Evolutionary conservation across 2,888 invertebrate genomes (phyloP), one percentile per base, ranked within the genome.

Genomic region (Margaritifera margaritifera): DNA sequence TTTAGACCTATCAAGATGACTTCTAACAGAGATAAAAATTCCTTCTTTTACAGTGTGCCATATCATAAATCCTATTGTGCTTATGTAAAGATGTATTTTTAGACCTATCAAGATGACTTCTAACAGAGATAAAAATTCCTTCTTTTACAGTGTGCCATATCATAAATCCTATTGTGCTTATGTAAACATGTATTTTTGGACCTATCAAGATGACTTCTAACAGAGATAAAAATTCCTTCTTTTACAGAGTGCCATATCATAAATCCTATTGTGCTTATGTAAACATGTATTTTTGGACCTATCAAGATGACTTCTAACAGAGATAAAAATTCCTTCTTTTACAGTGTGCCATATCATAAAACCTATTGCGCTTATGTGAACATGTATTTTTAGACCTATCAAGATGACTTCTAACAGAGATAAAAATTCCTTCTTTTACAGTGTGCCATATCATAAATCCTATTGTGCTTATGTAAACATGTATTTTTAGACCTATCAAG

Each of bases 391-490:
- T 20, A 20, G 8, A 20, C 42, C 19, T 11, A 11, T 42, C 11
- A 2, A 42, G 42, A 42, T 11, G 42, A 31, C n/a, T 24, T 24
- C 2, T 25, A 18, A 60, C 19, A 63, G 20, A 19, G 1, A 25
- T 42, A 22, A 27, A 57, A 42, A 11, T 11, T 62, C 61, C 63
- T 62, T 71, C 53, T 78, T 53, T 92, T 92, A 66, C 92, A 98
- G 98, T 99, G 86, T 99, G 98, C 88, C 98, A 99, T 91, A 96
- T 99, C 75, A 98, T 99, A 86, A 99, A 99, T n/a, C n/a, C n/a
- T n/a, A n/a, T n/a, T n/a, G n/a, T n/a, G n/a, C n/a, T n/a, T n/a
- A n/a, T n/a, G n/a, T n/a, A n/a, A n/a, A n/a, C n/a, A n/a, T n/a
- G n/a, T n/a, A n/a, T 4, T 27, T 25, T 18, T 20, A 20, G 8